Conservation (phyloP, 2,113 vertebrate species). For the Epinephelus fuscoguttatus region DNA sequence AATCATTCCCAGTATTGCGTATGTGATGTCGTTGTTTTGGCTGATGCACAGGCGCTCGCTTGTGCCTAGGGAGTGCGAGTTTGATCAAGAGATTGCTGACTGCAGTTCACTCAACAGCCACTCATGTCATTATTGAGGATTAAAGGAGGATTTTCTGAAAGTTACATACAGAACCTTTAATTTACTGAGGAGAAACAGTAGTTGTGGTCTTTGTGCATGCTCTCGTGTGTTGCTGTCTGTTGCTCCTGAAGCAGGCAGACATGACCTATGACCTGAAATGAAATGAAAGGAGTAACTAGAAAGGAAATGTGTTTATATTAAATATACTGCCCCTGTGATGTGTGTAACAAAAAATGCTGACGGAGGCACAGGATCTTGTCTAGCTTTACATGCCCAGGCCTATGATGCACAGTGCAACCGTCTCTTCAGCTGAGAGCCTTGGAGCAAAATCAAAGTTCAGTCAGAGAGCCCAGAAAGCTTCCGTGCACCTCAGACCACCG, state of each 20-base stretch:
- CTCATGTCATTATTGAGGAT: too few relatives aligned
- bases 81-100: too few relatives aligned
- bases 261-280: slow-evolving; percentile 41
- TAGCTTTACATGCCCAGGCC: slow-evolving; percentile 52
- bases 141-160: too few relatives aligned
- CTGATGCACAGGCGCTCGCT: too few relatives aligned
- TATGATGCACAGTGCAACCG: slow-evolving; percentile 63
- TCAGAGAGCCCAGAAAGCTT: slow-evolving; percentile 49
- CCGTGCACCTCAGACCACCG: slow-evolving; percentile 88
- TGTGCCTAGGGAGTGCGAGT: too few relatives aligned
- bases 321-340: slow-evolving; percentile 1
- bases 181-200: slow-evolving; percentile 75
- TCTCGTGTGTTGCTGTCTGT: slow-evolving; percentile 51
- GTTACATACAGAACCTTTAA: slow-evolving; percentile 7
- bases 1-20: too few relatives aligned
- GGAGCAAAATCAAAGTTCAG: slow-evolving; percentile 66
- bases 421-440: slow-evolving; percentile 36
- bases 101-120: too few relatives aligned
- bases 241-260: slow-evolving; percentile 42
- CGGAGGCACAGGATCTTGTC: slow-evolving; percentile 63
- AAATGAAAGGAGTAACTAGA: slow-evolving; percentile 31
- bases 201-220: slow-evolving; percentile 82
- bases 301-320: slow-evolving; percentile 15
- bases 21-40: too few relatives aligned
- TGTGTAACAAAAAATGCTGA: slow-evolving; percentile 21